Evolutionary conservation across 2,113 vertebrate species (phyloP), one percentile per base, ranked within the genome.

Genomic region (Petromus typicus): DNA sequence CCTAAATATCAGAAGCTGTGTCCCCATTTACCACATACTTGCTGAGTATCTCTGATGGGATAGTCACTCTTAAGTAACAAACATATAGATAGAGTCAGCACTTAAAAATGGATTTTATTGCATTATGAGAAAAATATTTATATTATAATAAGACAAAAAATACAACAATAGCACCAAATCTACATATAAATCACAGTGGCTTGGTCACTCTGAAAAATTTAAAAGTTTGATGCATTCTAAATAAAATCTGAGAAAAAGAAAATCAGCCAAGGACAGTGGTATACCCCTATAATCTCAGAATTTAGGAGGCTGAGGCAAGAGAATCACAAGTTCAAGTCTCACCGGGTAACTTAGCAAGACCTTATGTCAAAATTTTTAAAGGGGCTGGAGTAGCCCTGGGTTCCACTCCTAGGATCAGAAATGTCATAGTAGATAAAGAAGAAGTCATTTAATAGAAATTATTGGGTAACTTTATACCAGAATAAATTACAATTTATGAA

Each of bases 221-320:
- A 56, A 92, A 90, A 95, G n/a, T 17, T 16, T 51, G 32, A 61
- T n/a, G 34, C 79, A 83, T n/a, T 87, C 81, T 40, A 90, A 94
- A 32, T 30, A 85, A 85, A 79, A 37, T 10, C 16, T 34, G 84
- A 37, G 43, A 86, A 88, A 75, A 91, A 79, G 56, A 63, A 93
- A 81, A 67, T 90, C 32, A 5, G 4, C 3, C 1, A 45, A 40
- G 5, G 27, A 6, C 12, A 45, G 71, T 75, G 40, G 12, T 45
- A 45, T 30, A 54, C 16, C 18, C 30, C 30, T 75, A 1, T 51
- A 20, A 12, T 78, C 48, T 17, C 32, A 78, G 48, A 51, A 78
- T 54, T 20, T 34, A 54, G 30, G 32, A n/a, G 45, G 40, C 8
- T 54, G 45, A 78, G 32, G 48, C 30, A 34, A 8, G 30, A 78